These are phyloP conservation scores for Octomys mimax DNA, from an alignment of 2,797 vertebrate species.

Conservation along the genomic window DNA sequence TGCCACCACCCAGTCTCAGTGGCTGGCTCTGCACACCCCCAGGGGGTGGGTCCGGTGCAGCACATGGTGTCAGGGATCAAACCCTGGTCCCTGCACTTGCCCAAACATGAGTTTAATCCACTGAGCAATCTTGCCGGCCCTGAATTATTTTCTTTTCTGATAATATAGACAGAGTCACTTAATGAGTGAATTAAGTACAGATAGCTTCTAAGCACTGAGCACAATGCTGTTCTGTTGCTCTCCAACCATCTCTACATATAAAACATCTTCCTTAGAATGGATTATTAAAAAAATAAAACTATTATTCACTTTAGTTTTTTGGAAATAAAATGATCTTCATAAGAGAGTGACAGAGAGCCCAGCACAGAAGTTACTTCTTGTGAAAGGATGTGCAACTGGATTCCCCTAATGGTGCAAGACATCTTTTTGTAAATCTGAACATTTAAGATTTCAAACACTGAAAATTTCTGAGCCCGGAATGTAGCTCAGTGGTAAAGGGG, in stretches of 20 bases:
- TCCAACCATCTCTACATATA: background rate
- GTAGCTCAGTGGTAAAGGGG: background rate
- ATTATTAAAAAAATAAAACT: background rate
- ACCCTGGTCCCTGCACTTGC: no score
- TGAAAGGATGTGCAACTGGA: background rate
- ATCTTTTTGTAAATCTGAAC: conserved; percentile 3
- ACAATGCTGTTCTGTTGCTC: fast-evolving
- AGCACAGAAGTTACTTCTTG: background rate
- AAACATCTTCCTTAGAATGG: background rate
- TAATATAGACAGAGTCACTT: background rate
- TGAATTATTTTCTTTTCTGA: background rate
- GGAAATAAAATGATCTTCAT: conserved; percentile 15
- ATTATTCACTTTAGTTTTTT: background rate
- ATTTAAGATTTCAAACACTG: conserved; percentile 17
- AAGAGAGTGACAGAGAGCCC: background rate
- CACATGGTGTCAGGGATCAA: no score
- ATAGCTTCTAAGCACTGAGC: background rate
- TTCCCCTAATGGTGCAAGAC: fast-evolving
- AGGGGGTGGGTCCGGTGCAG: no score
- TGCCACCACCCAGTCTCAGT: no score
- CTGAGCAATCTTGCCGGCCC: no score
- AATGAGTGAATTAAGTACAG: background rate
- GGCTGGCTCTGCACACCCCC: no score
- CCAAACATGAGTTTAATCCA: no score
- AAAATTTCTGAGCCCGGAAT: background rate